Base-by-base conservation (phyloP, 1,140 invertebrate species). In the Drosophila guanche region DNA sequence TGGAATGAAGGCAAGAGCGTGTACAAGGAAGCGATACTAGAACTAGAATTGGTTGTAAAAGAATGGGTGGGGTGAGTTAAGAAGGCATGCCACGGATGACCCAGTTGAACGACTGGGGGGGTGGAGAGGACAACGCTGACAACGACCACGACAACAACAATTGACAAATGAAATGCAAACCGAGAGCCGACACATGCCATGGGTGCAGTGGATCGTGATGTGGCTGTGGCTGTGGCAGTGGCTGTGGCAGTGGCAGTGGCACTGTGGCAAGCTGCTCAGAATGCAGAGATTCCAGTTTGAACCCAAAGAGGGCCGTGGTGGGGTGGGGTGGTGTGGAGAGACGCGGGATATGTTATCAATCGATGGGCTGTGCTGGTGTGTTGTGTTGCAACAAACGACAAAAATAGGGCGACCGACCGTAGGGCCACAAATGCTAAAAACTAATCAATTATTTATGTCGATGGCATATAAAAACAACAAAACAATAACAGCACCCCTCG, bases 111-210 rank as follows among this genome's bases (percentile, higher is more conserved):
- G 57, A 46, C 41, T 67, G n/a, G 10, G 27, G 4, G 33, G 10
- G 33, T 20, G 16, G 16, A 20, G 16, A 20, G 33, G 10, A 3
- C 27, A 29, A 29, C 27, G 29, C 7, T 8, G 29, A 2, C 50
- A 52, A 37, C 29, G 22, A 6, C 5, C 23, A 27, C 29, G 29
- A 23, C 54, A 51, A 51, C 57, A 55, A 55, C 42, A 45, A 59
- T 79, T 80, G 78, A 77, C 67, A 72, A 81, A 73, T 81, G 72
- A 80, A 81, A 72, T 62, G 71, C 68, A 53, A 42, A 42, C 61
- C 59, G 16, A 48, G 29, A 74, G 20, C 55, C 59, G 72, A 77
- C 78, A 72, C 67, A 77, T 80, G 70, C 70, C 76, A 79, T 52
- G 53, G 58, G 67, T 77, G 66, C 74, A 77, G 58, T 77, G 73